Percentiles rank a stretch among this genome's conserved stretches.
These are phyloP conservation scores for Cryptophagus acutangulus DNA, from an alignment of 2,888 invertebrate species.

Conservation along the genomic window DNA sequence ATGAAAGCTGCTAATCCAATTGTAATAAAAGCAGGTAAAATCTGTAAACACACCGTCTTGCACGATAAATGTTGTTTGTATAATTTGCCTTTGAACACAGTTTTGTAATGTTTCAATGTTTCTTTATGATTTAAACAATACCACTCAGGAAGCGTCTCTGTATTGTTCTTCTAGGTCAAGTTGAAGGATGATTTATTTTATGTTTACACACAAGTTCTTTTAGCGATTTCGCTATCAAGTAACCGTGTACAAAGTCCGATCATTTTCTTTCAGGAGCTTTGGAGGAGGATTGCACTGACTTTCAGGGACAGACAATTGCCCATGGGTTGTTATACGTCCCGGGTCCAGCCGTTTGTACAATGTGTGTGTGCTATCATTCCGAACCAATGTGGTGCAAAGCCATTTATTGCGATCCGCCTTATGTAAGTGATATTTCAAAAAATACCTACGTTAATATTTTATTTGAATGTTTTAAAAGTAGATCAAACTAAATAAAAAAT, in stretches of 20 bases:
- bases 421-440: too few species aligned
- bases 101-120: background rate
- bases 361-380: slow-evolving; percentile 81
- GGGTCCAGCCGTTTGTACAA: slow-evolving; percentile 77
- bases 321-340: slow-evolving; percentile 80
- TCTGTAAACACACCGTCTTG: background rate
- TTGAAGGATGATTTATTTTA: background rate
- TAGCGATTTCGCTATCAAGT: too few species aligned
- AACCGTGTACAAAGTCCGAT: too few species aligned
- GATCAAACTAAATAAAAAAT: too few species aligned
- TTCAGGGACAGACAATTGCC: slow-evolving; percentile 71
- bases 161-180: background rate
- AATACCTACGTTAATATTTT: too few species aligned
- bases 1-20: slow-evolving; percentile 19
- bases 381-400: slow-evolving; percentile 84
- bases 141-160: background rate
- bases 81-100: background rate
- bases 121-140: background rate
- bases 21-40: slow-evolving; percentile 24
- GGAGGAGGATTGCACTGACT: slow-evolving; percentile 78
- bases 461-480: too few species aligned
- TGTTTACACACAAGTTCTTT: too few species aligned
- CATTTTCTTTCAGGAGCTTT: slow-evolving; percentile 53
- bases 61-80: too few species aligned
- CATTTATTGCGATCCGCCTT: slow-evolving; percentile 81